Evolutionary conservation across 2,113 vertebrate genomes (phyloP).

Genomic region (Pithys albifrons): DNA sequence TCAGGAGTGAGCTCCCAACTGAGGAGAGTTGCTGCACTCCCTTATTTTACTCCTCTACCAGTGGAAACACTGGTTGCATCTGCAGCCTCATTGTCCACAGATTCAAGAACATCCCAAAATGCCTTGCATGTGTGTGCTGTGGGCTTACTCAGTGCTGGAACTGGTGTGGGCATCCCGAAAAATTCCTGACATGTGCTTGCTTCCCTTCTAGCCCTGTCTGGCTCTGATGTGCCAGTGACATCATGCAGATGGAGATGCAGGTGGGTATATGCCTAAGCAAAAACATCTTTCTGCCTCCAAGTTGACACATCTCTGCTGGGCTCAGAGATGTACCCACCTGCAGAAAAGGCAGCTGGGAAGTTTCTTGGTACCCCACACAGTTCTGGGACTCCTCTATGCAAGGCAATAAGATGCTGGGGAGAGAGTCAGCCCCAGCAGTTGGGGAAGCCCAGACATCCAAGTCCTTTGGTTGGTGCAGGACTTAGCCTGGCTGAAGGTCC

Average conservation of each 20-base stretch:
- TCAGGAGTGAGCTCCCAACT: neutral
- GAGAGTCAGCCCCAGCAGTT: neutral
- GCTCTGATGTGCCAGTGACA: neutral
- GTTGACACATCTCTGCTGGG: neutral
- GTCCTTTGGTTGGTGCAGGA: neutral
- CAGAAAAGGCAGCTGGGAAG: neutral
- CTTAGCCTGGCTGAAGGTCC: neutral
- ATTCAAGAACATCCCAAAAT: neutral
- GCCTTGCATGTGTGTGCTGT: neutral
- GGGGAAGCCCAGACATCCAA: neutral
- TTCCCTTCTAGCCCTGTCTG: neutral
- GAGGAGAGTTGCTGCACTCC: neutral
- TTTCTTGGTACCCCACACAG: neutral
- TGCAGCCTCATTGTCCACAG: neutral
- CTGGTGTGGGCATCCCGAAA: fast-evolving
- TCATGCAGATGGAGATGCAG: fast-evolving
- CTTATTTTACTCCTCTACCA: neutral
- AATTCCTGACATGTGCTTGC: neutral
- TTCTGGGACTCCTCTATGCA: neutral
- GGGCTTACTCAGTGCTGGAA: neutral
- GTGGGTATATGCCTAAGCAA: neutral
- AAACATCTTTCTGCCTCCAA: neutral
- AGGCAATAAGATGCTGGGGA: fast-evolving
- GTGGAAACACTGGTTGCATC: neutral
- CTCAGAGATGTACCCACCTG: neutral